Percentiles rank a stretch among this genome's conserved stretches.
Evolutionary conservation across 2,113 vertebrate species (phyloP).

Genomic region (Rhinogobius similis): DNA sequence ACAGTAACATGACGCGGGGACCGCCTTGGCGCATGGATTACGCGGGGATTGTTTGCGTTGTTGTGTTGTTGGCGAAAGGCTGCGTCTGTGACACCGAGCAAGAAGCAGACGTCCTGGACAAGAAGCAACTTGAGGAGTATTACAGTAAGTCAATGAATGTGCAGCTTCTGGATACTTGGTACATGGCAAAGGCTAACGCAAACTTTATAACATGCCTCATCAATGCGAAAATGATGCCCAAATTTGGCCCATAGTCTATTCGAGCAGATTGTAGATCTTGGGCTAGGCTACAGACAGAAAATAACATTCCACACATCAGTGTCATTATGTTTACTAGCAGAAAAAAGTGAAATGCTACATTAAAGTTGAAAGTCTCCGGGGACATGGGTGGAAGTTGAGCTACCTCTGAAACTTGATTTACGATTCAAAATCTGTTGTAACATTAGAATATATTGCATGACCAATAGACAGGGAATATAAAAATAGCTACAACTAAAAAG

Average conservation of each 20-base stretch:
- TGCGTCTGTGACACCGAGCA: slow-evolving; percentile 54
- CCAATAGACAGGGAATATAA: neutral
- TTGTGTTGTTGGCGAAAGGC: slow-evolving; percentile 44
- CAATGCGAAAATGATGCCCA: neutral
- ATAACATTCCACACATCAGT: neutral
- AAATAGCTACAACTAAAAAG: neutral
- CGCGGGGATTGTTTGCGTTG: slow-evolving; percentile 38
- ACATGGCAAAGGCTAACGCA: neutral
- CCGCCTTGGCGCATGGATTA: slow-evolving; percentile 25
- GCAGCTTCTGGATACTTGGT: neutral
- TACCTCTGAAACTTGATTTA: neutral
- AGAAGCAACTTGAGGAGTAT: slow-evolving; percentile 59
- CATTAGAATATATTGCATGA: neutral
- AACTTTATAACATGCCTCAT: neutral
- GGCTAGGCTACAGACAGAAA: neutral
- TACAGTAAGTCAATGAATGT: slow-evolving; percentile 75
- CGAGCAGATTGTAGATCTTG: neutral
- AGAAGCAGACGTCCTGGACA: slow-evolving; percentile 63
- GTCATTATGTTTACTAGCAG: neutral
- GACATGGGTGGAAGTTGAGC: neutral
- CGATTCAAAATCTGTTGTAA: neutral
- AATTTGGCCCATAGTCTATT: neutral
- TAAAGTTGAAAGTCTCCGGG: neutral
- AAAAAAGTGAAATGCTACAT: neutral
- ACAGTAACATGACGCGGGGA: slow-evolving; percentile 65